Evolutionary conservation across 2,888 invertebrate genomes (phyloP).

Genomic region (Drosophila algonquin): DNA sequence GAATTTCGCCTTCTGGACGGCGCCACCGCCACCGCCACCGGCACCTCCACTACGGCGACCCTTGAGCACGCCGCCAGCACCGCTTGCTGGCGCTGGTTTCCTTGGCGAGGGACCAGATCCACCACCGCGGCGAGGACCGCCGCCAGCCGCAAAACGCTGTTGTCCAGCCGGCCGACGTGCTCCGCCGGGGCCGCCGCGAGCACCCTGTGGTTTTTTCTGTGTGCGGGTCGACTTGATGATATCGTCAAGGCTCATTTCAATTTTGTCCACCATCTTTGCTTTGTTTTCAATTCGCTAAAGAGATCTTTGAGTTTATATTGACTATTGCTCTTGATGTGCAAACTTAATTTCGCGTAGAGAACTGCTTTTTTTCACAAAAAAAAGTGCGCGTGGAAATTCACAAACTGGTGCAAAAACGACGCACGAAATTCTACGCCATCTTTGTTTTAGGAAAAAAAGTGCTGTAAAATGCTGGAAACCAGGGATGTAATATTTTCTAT

Average conservation of each 20-base stretch:
- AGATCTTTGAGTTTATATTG: slow-evolving; percentile 12
- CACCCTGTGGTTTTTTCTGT: slow-evolving; percentile 86
- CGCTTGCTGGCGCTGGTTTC: slow-evolving; percentile 78
- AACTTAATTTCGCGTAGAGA: not conserved
- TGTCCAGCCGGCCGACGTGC: slow-evolving; percentile 83
- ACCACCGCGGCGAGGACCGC: slow-evolving; percentile 85
- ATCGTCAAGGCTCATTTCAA: slow-evolving; percentile 98
- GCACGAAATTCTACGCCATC: slow-evolving; percentile 50
- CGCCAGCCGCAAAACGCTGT: slow-evolving; percentile 83
- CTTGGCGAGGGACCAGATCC: slow-evolving; percentile 68
- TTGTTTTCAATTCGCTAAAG: not conserved
- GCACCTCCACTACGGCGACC: slow-evolving; percentile 86
- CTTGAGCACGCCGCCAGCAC: slow-evolving; percentile 86
- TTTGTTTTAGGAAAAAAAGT: slow-evolving; percentile 57
- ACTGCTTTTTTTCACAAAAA: slow-evolving; percentile 4
- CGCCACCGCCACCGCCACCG: slow-evolving; percentile 86
- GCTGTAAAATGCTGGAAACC: not conserved
- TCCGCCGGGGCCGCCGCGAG: slow-evolving; percentile 85
- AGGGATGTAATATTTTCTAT: not conserved
- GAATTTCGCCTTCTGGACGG: slow-evolving; percentile 85
- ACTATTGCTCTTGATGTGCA: not conserved
- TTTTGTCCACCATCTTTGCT: slow-evolving; percentile 92
- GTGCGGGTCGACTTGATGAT: slow-evolving; percentile 94
- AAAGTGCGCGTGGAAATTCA: slow-evolving; percentile 59
- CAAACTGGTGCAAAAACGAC: slow-evolving; percentile 21